Evolutionary conservation across 2,888 invertebrate species (phyloP).

Genomic region (Glaucopsyche alexis): DNA sequence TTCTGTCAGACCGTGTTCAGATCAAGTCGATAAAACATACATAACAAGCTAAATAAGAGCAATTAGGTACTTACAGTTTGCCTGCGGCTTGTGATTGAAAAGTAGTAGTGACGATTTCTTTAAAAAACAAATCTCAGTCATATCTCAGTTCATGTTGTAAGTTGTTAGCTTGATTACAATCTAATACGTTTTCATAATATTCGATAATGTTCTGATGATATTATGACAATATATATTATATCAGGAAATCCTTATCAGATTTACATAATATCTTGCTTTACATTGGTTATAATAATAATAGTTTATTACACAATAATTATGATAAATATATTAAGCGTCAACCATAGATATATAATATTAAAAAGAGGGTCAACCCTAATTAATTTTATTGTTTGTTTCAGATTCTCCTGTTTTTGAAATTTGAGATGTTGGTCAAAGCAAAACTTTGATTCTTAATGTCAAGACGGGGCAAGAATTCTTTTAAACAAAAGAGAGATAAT

Average conservation of each 20-base stretch:
- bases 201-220: too few species aligned
- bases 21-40: too few species aligned
- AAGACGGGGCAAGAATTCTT: slow-evolving; percentile 58
- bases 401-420: slow-evolving; percentile 51
- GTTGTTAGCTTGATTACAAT: neutral
- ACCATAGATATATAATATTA: too few species aligned
- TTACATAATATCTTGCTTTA: neutral
- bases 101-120: too few species aligned
- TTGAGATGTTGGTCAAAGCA: slow-evolving; percentile 68
- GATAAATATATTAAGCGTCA: too few species aligned
- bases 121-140: too few species aligned
- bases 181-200: neutral
- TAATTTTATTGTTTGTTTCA: slow-evolving; percentile 56
- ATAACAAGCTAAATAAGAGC: too few species aligned
- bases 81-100: too few species aligned
- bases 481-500: slow-evolving; percentile 56
- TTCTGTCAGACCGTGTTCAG: too few species aligned
- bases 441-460: slow-evolving; percentile 75
- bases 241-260: neutral
- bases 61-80: too few species aligned
- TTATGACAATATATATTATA: too few species aligned
- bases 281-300: neutral
- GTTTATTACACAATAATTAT: too few species aligned
- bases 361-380: neutral
- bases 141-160: neutral